Conservation (phyloP, 1,140 invertebrate genomes). For the Drosophila serrata region DNA sequence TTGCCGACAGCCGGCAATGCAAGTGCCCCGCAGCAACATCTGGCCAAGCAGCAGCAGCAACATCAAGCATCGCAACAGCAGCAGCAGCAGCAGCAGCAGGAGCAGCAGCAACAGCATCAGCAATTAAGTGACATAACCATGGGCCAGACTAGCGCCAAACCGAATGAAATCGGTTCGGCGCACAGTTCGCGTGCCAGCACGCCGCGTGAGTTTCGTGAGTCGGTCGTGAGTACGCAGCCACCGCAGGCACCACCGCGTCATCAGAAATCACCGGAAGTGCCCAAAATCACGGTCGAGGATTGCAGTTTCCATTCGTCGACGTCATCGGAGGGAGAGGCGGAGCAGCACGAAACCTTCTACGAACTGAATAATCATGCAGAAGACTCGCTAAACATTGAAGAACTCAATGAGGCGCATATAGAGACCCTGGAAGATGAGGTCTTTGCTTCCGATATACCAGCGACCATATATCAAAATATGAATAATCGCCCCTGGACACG, state of each 20-base stretch:
- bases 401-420: slow-evolving; percentile 60
- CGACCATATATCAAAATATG: slow-evolving; percentile 65
- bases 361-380: slow-evolving; percentile 57
- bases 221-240: slow-evolving; percentile 37
- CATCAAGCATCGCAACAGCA: slow-evolving; percentile 30
- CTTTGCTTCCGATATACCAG: slow-evolving; percentile 71
- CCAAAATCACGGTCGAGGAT: slow-evolving; percentile 77
- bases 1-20: slow-evolving; percentile 49
- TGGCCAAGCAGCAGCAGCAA: slow-evolving; percentile 32
- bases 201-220: slow-evolving; percentile 78
- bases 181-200: slow-evolving; percentile 65
- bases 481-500: slow-evolving; percentile 67
- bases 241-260: slow-evolving; percentile 58
- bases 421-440: slow-evolving; percentile 71
- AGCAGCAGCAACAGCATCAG: slow-evolving; percentile 34
- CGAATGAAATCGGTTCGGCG: slow-evolving; percentile 56
- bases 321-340: slow-evolving; percentile 6
- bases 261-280: slow-evolving; percentile 59
- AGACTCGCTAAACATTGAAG: slow-evolving; percentile 58
- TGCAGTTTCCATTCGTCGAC: slow-evolving; percentile 54
- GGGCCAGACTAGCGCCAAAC: slow-evolving; percentile 78
- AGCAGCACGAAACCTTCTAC: slow-evolving; percentile 51
- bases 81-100: slow-evolving; percentile 32
- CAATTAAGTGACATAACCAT: slow-evolving; percentile 67
- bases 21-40: slow-evolving; percentile 51